Conservation (phyloP, 2,797 vertebrate genomes). For the Ficedula albicollis region DNA sequence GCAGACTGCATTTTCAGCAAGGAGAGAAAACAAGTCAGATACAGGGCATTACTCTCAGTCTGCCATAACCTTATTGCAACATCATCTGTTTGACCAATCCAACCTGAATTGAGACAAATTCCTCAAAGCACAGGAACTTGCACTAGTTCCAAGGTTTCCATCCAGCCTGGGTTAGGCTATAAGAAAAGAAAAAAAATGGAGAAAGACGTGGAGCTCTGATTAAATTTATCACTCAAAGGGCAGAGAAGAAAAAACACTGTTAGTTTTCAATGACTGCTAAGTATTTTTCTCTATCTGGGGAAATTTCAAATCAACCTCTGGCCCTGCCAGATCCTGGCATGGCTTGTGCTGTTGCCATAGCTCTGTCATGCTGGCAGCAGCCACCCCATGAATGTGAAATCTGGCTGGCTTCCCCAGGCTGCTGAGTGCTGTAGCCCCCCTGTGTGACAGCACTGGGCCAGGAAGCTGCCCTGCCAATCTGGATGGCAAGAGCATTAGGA, state of each 20-base stretch:
- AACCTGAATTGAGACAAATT: not conserved
- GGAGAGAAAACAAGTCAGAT: not conserved
- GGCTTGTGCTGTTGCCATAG: not conserved
- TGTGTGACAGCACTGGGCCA: not conserved
- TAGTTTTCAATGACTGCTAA: not conserved
- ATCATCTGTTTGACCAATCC: not conserved
- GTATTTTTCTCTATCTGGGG: not conserved
- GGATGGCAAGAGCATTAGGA: not conserved
- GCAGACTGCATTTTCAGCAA: not conserved
- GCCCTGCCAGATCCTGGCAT: not conserved
- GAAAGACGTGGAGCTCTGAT: not conserved
- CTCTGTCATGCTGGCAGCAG: not conserved
- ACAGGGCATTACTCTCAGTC: rapidly evolving
- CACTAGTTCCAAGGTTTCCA: not conserved
- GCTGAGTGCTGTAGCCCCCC: not conserved
- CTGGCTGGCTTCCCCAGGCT: not conserved
- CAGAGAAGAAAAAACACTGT: not conserved
- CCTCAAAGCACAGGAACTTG: not conserved
- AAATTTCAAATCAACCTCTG: not conserved
- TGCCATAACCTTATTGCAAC: not conserved
- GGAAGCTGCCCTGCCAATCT: not conserved
- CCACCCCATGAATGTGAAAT: not conserved
- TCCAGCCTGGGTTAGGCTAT: not conserved
- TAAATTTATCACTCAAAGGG: not conserved
- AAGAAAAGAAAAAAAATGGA: not conserved